phyloP scores from a whole-genome alignment of 2,888 invertebrate species.

The Gisinianus flammeolus region DNA sequence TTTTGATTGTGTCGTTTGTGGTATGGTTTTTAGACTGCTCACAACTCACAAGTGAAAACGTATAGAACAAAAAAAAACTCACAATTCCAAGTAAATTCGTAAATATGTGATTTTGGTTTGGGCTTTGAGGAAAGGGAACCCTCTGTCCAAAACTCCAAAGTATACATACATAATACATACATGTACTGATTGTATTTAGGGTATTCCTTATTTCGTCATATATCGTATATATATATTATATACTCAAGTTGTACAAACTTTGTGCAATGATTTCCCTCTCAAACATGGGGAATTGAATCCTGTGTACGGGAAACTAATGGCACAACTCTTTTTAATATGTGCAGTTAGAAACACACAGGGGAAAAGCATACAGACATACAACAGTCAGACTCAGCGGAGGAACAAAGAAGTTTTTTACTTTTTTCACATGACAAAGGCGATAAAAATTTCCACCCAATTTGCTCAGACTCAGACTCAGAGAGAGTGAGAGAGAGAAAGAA shows the following conservation, averaged over 20 bases:
- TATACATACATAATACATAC: too few relatives aligned
- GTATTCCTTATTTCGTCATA: too few relatives aligned
- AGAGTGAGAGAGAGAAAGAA: neutral
- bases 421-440: conserved; percentile 13
- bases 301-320: neutral
- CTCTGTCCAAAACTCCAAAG: too few relatives aligned
- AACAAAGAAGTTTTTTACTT: conserved; percentile 5
- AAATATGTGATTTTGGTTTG: too few relatives aligned
- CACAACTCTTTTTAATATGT: neutral
- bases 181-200: too few relatives aligned
- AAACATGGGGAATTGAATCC: neutral
- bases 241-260: neutral
- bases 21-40: too few relatives aligned
- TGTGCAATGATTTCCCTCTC: neutral
- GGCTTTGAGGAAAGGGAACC: too few relatives aligned
- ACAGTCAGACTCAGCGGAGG: neutral
- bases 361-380: neutral
- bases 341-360: conserved; percentile 7
- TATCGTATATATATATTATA: too few relatives aligned
- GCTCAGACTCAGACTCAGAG: neutral
- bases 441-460: conserved; percentile 38
- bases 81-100: too few relatives aligned
- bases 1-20: neutral
- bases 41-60: too few relatives aligned
- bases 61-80: too few relatives aligned